Conservation (phyloP, 92 coral and sea anemone species). For the Porites cylindrica region DNA sequence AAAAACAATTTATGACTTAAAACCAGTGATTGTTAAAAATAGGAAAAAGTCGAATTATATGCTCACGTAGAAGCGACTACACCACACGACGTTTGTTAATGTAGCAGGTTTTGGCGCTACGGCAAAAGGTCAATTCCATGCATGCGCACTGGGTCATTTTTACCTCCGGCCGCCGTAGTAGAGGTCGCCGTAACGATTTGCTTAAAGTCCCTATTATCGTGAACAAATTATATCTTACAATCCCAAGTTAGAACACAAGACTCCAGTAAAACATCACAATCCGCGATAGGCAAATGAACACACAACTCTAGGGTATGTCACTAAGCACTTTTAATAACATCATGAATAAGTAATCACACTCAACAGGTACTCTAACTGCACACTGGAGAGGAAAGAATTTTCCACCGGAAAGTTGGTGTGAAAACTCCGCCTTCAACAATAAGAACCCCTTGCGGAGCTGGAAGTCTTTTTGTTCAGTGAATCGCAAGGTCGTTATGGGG, state of each 20-base stretch:
- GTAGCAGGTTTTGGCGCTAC: too few species aligned
- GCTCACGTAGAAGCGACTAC: too few species aligned
- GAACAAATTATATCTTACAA: not conserved
- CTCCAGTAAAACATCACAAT: conserved; percentile 29
- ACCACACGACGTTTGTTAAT: too few species aligned
- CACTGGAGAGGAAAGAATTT: not conserved
- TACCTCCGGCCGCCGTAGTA: too few species aligned
- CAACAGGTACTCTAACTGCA: conserved; percentile 44
- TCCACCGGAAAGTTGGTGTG: conserved; percentile 40
- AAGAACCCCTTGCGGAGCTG: not conserved
- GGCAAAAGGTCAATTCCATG: too few species aligned
- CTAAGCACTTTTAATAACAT: conserved; percentile 36
- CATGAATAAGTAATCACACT: conserved; percentile 33
- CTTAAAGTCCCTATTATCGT: not conserved
- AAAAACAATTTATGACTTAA: too few species aligned
- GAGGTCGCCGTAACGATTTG: too few species aligned
- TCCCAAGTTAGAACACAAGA: not conserved
- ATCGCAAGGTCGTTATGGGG: conserved; percentile 21
- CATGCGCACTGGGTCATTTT: too few species aligned
- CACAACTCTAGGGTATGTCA: conserved; percentile 25
- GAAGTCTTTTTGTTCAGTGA: not conserved
- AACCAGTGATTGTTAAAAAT: too few species aligned
- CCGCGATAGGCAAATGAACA: conserved; percentile 51
- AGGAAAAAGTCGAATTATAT: too few species aligned
- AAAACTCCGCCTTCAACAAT: not conserved